Evolutionary conservation across 2,888 invertebrate genomes (phyloP).

Genomic region (Pheosia gnoma): DNA sequence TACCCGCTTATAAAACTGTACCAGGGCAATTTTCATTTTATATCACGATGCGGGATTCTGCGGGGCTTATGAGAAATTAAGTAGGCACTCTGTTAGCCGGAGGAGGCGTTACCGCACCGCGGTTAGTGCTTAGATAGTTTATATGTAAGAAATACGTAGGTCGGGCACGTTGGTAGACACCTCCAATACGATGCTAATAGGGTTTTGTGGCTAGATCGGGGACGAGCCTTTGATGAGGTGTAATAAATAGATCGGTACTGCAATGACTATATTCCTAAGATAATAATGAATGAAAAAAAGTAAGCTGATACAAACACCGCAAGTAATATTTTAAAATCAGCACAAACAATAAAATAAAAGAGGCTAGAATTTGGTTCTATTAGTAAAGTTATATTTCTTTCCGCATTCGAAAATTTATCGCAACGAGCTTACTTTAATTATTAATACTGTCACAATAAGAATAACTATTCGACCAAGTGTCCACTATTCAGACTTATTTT

Average conservation of each 20-base stretch:
- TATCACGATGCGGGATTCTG: conserved; percentile 29
- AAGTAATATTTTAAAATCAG: too few species aligned
- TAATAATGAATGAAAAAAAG: not conserved
- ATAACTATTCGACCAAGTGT: not conserved
- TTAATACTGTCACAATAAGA: not conserved
- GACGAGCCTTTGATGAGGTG: conserved; percentile 30
- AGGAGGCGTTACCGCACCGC: conserved; percentile 33
- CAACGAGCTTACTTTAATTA: not conserved
- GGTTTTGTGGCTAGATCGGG: conserved; percentile 27
- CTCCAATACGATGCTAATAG: conserved; percentile 33
- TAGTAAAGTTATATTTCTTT: not conserved
- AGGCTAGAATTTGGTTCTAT: too few species aligned
- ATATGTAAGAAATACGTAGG: conserved; percentile 14
- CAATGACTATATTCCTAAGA: too few species aligned
- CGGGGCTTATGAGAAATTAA: conserved; percentile 40
- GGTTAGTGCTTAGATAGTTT: conserved; percentile 38
- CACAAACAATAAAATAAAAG: too few species aligned
- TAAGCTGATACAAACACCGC: too few species aligned
- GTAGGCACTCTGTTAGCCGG: conserved; percentile 33
- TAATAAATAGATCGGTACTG: conserved; percentile 8
- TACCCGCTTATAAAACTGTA: conserved; percentile 46
- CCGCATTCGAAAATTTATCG: not conserved
- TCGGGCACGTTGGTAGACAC: conserved; percentile 5
- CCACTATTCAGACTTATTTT: conserved; percentile 4
- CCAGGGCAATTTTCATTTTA: conserved; percentile 45